These are phyloP conservation scores for Dynastes grantii DNA, from an alignment of 2,888 invertebrate species.

Conservation along the genomic window DNA sequence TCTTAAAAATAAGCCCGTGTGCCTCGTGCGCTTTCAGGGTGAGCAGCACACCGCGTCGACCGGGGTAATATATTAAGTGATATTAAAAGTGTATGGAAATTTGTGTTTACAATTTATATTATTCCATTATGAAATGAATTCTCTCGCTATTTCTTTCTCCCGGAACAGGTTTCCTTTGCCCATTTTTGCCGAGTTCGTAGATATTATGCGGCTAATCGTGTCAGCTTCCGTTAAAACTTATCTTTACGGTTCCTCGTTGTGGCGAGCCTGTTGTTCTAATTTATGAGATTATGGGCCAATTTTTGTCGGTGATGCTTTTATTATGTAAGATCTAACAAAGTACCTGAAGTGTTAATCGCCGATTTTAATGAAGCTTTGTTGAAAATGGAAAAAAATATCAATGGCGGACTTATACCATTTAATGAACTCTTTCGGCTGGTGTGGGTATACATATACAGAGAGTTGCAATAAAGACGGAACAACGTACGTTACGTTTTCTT, in stretches of 20 bases:
- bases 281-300: constrained; percentile 26
- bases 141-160: not conserved
- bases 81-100: constrained; percentile 46
- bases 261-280: not conserved
- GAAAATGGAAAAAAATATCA: no score
- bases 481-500: no score
- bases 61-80: constrained; percentile 31
- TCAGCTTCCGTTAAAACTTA: constrained; percentile 23
- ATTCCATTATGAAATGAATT: constrained; percentile 30
- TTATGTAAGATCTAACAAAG: no score
- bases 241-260: not conserved
- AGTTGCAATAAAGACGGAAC: no score
- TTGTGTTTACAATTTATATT: constrained; percentile 47
- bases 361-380: no score
- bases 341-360: no score
- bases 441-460: no score
- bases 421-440: no score
- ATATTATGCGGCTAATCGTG: constrained; percentile 35
- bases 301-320: constrained; percentile 21
- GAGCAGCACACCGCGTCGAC: not conserved
- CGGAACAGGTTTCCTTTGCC: not conserved
- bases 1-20: constrained; percentile 47
- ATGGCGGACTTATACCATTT: no score
- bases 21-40: not conserved
- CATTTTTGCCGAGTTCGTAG: not conserved